Conservation (phyloP, 2,888 invertebrate genomes). For the Eilema depressum region DNA sequence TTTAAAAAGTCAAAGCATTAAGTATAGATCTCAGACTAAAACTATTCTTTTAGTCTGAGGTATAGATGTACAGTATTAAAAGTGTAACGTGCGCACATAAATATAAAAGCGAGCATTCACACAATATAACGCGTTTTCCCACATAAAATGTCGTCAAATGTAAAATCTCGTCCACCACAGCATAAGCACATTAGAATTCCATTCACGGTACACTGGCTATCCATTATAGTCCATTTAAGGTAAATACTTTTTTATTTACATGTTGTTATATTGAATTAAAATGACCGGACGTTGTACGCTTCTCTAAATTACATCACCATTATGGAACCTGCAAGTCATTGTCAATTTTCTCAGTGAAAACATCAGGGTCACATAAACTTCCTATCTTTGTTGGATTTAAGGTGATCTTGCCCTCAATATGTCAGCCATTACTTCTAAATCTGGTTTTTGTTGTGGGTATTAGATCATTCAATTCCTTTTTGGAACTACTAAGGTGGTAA, state of each 20-base stretch:
- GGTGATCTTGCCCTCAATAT: neutral
- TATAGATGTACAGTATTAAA: neutral
- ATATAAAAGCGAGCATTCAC: slow-evolving; percentile 28
- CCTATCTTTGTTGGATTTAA: neutral
- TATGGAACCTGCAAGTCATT: slow-evolving; percentile 68
- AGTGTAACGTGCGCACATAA: slow-evolving; percentile 10
- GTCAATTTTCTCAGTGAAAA: slow-evolving; percentile 50
- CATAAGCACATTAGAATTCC: slow-evolving; percentile 44
- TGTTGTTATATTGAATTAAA: slow-evolving; percentile 69
- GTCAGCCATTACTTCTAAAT: neutral
- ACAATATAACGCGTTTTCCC: slow-evolving; percentile 36
- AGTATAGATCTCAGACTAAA: neutral
- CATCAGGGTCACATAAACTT: slow-evolving; percentile 30
- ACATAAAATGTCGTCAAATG: slow-evolving; percentile 33
- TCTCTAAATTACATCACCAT: slow-evolving; percentile 69
- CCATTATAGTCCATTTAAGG: slow-evolving; percentile 72
- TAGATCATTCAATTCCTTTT: neutral
- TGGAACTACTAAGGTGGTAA: neutral
- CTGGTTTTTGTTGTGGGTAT: neutral
- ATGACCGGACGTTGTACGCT: slow-evolving; percentile 67
- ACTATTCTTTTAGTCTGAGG: no score
- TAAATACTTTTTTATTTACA: slow-evolving; percentile 65
- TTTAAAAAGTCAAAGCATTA: neutral
- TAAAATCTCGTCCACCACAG: slow-evolving; percentile 26
- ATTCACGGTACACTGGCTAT: slow-evolving; percentile 67